A percentile compares a stretch with the other conserved stretches of the same genome.
phyloP scores from a whole-genome alignment of 2,888 invertebrate genomes.

The Mimumesa dahlbomi region DNA sequence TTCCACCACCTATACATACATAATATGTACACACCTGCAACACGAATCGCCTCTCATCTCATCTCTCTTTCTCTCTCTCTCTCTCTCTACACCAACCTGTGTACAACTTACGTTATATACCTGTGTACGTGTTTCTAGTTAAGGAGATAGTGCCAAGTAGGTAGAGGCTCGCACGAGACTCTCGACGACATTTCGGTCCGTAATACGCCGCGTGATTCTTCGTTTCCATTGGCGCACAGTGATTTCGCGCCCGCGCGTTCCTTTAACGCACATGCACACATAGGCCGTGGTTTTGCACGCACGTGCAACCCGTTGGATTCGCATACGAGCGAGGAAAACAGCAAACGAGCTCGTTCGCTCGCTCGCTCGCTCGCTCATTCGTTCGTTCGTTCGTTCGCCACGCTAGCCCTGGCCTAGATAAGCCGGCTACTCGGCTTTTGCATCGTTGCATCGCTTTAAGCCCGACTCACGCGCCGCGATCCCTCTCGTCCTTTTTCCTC shows the following conservation, averaged over 20 bases:
- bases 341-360: conserved; percentile 37
- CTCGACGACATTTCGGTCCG: conserved; percentile 36
- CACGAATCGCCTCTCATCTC: no score
- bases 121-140: conserved; percentile 48
- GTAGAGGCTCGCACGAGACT: conserved; percentile 52
- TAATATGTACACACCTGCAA: no score
- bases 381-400: conserved; percentile 66
- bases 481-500: conserved; percentile 31
- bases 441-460: conserved; percentile 60
- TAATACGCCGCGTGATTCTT: conserved; percentile 3
- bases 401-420: conserved; percentile 80
- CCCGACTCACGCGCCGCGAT: conserved; percentile 20
- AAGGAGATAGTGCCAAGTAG: conserved; percentile 71
- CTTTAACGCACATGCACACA: conserved; percentile 17
- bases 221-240: conserved; percentile 8
- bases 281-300: no score
- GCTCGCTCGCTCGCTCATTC: no score
- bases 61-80: no score
- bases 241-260: conserved; percentile 17
- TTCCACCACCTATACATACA: no score
- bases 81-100: no score
- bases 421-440: conserved; percentile 68
- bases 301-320: conserved; percentile 18
- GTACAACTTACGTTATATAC: conserved; percentile 34
- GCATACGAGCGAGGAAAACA: conserved; percentile 27